A percentile compares a stretch with the other conserved stretches of the same genome.
phyloP scores from a whole-genome alignment of 2,113 vertebrate species.

The Chaenocephalus aceratus region DNA sequence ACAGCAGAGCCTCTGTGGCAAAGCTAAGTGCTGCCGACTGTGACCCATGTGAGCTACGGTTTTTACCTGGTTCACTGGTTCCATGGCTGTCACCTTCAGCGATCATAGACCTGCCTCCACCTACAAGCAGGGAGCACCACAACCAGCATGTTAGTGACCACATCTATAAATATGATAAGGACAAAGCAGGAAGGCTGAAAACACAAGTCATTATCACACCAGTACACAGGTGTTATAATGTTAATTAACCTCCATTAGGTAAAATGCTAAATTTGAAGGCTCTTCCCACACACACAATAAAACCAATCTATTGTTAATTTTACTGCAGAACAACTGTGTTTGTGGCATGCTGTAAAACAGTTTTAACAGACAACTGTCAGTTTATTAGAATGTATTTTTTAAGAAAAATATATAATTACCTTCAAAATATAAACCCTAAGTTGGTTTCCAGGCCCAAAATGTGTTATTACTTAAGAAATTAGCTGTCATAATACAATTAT shows the following conservation, averaged over 20 bases:
- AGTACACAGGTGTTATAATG: slow-evolving; percentile 8
- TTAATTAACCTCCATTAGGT: neutral
- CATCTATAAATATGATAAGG: neutral
- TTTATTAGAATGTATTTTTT: neutral
- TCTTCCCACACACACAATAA: neutral
- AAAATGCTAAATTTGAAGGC: neutral
- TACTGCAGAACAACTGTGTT: neutral
- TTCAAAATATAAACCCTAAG: neutral
- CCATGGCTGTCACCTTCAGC: slow-evolving; percentile 49
- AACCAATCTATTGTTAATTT: neutral
- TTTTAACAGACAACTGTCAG: neutral
- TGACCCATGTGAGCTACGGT: slow-evolving; percentile 36
- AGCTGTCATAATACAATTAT: neutral
- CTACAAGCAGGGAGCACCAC: slow-evolving; percentile 30
- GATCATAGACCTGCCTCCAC: slow-evolving; percentile 62
- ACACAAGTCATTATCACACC: neutral
- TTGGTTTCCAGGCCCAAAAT: neutral
- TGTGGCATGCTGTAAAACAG: neutral
- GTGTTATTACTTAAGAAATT: neutral
- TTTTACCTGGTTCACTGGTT: slow-evolving; percentile 64
- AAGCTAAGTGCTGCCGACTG: slow-evolving; percentile 63
- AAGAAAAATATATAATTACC: neutral
- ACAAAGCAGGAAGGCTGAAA: neutral
- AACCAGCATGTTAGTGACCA: slow-evolving; percentile 30
- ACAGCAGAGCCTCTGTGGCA: slow-evolving; percentile 59